Conservation (phyloP, 2,113 vertebrate genomes). For the Pleuronectes platessa region DNA sequence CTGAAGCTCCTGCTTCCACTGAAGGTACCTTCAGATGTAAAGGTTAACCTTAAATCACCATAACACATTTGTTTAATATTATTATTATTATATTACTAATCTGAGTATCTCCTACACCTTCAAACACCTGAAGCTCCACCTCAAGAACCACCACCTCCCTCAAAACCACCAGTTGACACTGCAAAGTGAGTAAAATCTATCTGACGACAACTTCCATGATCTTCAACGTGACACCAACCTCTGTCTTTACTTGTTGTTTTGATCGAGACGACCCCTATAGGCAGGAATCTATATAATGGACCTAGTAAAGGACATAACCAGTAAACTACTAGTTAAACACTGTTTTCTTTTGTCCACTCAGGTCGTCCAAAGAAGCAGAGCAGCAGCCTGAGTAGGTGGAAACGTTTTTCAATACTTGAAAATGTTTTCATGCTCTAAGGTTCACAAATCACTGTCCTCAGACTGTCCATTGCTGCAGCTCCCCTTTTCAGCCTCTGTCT, state of each 20-base stretch:
- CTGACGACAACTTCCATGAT: not conserved
- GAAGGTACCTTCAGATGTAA: constrained; percentile 35
- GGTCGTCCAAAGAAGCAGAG: constrained; percentile 39
- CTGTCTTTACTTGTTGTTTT: too few relatives aligned
- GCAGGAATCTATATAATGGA: too few relatives aligned
- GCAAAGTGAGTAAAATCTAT: constrained; percentile 47
- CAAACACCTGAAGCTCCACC: constrained; percentile 11
- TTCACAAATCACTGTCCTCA: too few relatives aligned
- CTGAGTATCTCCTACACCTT: not conserved
- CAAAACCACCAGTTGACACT: constrained; percentile 13
- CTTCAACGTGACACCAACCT: too few relatives aligned
- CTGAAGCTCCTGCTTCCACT: constrained; percentile 11
- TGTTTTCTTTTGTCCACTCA: not conserved
- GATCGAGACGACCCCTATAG: too few relatives aligned
- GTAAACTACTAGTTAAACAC: too few relatives aligned
- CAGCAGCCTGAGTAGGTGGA: constrained; percentile 63
- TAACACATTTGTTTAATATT: not conserved
- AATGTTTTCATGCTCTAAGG: too few relatives aligned
- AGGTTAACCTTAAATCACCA: not conserved
- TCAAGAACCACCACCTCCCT: not conserved
- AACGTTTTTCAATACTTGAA: not conserved
- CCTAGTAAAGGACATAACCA: too few relatives aligned
- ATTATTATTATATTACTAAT: not conserved
- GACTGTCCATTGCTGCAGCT: too few relatives aligned
- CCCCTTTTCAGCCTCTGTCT: too few relatives aligned